Percentiles rank a stretch among this genome's conserved stretches.
These are phyloP conservation scores for Gymnoscopelus braueri DNA, from an alignment of 2,797 vertebrate genomes.

Conservation along the genomic window DNA sequence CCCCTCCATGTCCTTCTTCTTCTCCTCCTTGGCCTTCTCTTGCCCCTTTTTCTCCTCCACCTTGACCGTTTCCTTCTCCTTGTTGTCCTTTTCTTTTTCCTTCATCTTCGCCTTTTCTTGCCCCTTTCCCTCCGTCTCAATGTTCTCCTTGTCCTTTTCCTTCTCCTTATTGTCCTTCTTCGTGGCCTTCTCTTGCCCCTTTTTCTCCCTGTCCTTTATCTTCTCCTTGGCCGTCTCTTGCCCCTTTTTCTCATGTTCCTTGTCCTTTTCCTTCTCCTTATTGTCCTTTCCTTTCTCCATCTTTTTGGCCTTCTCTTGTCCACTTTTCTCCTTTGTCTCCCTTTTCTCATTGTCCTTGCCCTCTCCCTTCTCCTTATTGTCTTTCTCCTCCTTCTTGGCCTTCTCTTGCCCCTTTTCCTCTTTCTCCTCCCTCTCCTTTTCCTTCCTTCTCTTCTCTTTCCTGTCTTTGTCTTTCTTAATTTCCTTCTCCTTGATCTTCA, in stretches of 20 bases:
- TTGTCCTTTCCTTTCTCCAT: too few species aligned
- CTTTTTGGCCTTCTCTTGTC: background rate
- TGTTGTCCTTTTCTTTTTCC: too few species aligned
- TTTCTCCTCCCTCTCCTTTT: constrained; percentile 89
- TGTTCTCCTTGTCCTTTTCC: too few species aligned
- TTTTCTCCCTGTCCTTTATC: too few species aligned
- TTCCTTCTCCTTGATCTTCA: constrained; percentile 90
- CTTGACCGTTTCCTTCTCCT: too few species aligned
- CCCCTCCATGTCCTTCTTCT: background rate
- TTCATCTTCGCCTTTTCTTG: background rate
- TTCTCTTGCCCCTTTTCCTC: constrained; percentile 87
- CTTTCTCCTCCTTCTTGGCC: constrained; percentile 84
- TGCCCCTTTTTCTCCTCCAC: too few species aligned
- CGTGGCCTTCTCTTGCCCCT: too few species aligned
- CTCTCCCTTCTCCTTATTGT: constrained; percentile 84
- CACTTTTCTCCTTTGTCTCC: too few species aligned
- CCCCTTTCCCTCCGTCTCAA: background rate
- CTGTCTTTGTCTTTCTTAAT: constrained; percentile 93
- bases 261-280: background rate
- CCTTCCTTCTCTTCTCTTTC: constrained; percentile 92
- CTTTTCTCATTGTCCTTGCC: constrained; percentile 11
- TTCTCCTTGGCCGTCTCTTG: too few species aligned
- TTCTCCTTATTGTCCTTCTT: too few species aligned
- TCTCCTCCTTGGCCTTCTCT: too few species aligned
- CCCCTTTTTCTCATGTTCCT: too few species aligned